Conservation (phyloP, 2,113 vertebrate species). For the Leiothrix lutea region DNA sequence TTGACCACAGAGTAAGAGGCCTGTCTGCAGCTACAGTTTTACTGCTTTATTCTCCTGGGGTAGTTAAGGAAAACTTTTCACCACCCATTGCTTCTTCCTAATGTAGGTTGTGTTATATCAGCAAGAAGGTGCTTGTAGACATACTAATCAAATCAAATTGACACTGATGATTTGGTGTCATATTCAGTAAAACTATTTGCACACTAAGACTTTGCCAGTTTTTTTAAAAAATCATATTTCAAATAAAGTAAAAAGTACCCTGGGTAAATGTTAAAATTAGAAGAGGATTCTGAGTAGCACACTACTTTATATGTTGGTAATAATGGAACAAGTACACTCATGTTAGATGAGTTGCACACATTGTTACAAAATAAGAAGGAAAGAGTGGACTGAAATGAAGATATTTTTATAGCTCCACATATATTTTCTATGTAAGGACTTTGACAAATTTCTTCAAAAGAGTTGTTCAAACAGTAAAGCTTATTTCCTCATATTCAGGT, state of each 20-base stretch:
- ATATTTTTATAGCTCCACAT: not conserved
- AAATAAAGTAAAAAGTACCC: not conserved
- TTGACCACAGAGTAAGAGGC: not conserved
- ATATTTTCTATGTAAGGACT: not conserved
- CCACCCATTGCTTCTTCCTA: not conserved
- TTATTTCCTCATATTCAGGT: not conserved
- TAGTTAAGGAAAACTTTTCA: not conserved
- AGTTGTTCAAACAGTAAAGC: not conserved
- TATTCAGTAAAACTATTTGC: not conserved
- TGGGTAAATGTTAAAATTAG: not conserved
- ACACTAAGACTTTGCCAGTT: not conserved
- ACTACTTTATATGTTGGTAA: not conserved
- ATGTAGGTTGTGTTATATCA: not conserved
- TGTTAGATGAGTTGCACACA: accelerated
- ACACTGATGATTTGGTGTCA: not conserved
- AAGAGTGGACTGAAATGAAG: not conserved
- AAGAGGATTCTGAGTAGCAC: not conserved
- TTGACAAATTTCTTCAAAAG: not conserved
- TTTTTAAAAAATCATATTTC: not conserved
- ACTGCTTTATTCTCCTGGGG: not conserved
- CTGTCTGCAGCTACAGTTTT: not conserved
- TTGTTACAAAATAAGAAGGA: not conserved
- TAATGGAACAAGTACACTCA: not conserved
- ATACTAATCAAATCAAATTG: not conserved
- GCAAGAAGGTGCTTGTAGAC: not conserved